A percentile compares a stretch with the other conserved stretches of the same genome.
Conservation (phyloP, 1,140 invertebrate genomes). For the Calephelis nemesis region DNA sequence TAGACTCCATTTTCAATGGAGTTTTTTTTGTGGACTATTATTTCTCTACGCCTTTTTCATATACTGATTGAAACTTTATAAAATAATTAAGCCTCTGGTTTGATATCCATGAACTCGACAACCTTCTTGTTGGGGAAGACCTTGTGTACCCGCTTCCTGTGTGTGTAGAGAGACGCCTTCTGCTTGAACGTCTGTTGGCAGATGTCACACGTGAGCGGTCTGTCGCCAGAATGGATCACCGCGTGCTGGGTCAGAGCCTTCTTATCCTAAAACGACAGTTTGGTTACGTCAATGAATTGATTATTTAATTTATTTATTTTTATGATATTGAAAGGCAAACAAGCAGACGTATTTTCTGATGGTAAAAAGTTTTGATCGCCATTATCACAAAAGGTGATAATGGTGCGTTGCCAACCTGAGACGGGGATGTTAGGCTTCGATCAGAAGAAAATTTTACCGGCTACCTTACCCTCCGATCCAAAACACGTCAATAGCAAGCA, state of each 20-base stretch:
- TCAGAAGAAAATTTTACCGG: no score
- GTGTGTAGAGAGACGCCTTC: conserved; percentile 64
- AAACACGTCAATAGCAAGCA: no score
- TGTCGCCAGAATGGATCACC: conserved; percentile 59
- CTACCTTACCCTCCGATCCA: no score
- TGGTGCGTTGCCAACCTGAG: no score
- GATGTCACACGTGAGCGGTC: conserved; percentile 56
- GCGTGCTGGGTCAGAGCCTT: conserved; percentile 62
- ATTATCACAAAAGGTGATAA: no score
- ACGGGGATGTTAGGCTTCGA: no score
- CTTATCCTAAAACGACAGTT: conserved; percentile 52
- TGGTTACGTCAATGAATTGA: neutral
- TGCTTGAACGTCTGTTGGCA: conserved; percentile 67
- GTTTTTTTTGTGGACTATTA: no score
- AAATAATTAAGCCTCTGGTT: neutral
- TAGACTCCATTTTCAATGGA: no score
- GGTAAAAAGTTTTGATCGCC: no score
- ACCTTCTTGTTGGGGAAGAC: conserved; percentile 42
- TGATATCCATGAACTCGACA: conserved; percentile 54
- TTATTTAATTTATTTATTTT: no score
- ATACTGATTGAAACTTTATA: neutral
- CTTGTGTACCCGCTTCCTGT: conserved; percentile 61
- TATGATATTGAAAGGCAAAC: no score
- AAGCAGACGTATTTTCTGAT: no score
- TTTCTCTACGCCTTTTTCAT: neutral